phyloP scores from a whole-genome alignment of 2,888 invertebrate genomes.

The Anorthoa munda region DNA sequence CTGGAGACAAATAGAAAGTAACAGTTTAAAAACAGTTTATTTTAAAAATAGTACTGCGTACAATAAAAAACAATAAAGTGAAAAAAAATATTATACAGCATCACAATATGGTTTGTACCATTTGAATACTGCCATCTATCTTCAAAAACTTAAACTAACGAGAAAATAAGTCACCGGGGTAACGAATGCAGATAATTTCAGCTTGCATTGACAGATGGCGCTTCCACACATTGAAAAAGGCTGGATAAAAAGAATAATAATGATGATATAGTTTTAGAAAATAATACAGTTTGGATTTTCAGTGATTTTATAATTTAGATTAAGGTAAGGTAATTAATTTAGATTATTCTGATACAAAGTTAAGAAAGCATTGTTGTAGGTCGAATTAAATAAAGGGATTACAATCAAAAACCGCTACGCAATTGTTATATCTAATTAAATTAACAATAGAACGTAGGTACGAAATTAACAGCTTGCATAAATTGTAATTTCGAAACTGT shows the following conservation, averaged over 20 bases:
- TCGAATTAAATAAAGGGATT: background rate
- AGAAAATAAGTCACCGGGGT: accelerated
- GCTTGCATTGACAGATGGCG: conserved; percentile 36
- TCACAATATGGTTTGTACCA: too few relatives aligned
- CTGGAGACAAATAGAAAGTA: conserved; percentile 74
- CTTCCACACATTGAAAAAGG: background rate
- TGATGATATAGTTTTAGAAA: background rate
- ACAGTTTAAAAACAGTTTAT: background rate
- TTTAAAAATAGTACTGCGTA: too few relatives aligned
- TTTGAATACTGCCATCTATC: conserved; percentile 41
- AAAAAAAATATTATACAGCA: too few relatives aligned
- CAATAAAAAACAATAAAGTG: too few relatives aligned
- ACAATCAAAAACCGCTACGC: background rate
- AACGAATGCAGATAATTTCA: background rate
- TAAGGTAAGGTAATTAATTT: background rate
- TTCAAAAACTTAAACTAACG: accelerated
- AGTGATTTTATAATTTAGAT: background rate
- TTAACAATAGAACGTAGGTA: too few relatives aligned
- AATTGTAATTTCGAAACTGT: too few relatives aligned
- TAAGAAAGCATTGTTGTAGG: background rate
- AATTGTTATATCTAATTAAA: background rate
- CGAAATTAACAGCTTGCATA: too few relatives aligned
- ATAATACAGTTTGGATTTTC: background rate
- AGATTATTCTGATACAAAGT: background rate
- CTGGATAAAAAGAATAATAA: background rate